These are phyloP conservation scores for Oscheius myriophilus DNA, from an alignment of 2,888 invertebrate species.

Conservation along the genomic window DNA sequence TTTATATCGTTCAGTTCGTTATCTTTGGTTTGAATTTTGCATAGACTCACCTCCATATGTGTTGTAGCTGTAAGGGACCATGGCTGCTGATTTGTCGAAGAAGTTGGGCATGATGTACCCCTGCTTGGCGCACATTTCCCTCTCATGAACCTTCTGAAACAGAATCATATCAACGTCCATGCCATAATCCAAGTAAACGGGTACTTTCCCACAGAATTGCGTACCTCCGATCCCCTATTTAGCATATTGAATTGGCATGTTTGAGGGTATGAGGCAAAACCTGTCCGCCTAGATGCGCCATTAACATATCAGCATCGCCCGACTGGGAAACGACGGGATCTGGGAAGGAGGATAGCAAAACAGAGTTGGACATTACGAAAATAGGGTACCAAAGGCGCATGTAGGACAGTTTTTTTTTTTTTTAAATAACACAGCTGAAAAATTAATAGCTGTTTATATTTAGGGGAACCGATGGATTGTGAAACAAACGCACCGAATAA, in stretches of 20 bases:
- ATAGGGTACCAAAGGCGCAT: too few relatives aligned
- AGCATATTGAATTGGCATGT: slow-evolving; percentile 13
- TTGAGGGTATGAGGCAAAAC: slow-evolving; percentile 5
- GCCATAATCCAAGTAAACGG: too few relatives aligned
- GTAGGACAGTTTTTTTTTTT: too few relatives aligned
- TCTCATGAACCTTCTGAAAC: slow-evolving; percentile 62
- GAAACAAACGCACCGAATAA: too few relatives aligned
- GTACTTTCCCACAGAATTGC: too few relatives aligned
- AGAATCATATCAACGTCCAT: not conserved
- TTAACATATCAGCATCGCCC: slow-evolving; percentile 12
- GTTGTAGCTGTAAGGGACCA: slow-evolving; percentile 58
- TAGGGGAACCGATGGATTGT: too few relatives aligned
- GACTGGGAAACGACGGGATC: too few relatives aligned
- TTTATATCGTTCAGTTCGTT: not conserved
- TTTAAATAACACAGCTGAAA: too few relatives aligned
- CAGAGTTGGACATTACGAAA: too few relatives aligned
- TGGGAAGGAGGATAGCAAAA: too few relatives aligned
- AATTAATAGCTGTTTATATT: too few relatives aligned
- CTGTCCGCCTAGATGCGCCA: slow-evolving; percentile 4
- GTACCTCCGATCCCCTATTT: slow-evolving; percentile 4
- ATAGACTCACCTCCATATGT: slow-evolving; percentile 40
- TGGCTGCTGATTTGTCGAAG: slow-evolving; percentile 54
- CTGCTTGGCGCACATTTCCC: slow-evolving; percentile 63
- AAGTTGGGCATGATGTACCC: slow-evolving; percentile 62
- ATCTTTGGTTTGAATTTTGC: too few relatives aligned